Conservation (phyloP, 2,797 vertebrate genomes). For the Manis javanica region DNA sequence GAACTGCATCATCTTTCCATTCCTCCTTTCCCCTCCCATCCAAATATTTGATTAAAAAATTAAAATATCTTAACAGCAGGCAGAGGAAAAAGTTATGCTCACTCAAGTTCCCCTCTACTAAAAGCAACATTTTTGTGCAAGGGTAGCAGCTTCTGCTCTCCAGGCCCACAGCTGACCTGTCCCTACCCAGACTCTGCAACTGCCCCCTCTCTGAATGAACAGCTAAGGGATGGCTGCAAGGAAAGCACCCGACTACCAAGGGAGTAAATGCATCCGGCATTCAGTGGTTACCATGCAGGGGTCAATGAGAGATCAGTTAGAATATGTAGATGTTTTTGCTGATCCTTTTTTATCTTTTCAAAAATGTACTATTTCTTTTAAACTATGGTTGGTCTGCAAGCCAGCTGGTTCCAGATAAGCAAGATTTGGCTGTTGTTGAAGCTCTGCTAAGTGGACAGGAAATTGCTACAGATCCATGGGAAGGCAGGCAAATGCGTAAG, state of each 20-base stretch:
- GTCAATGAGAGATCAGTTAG: background rate
- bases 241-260: background rate
- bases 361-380: background rate
- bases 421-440: background rate
- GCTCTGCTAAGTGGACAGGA: background rate
- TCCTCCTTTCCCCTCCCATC: background rate
- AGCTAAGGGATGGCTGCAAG: background rate
- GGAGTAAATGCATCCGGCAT: background rate
- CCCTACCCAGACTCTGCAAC: background rate
- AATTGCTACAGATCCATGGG: background rate
- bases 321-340: background rate
- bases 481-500: background rate
- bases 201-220: background rate
- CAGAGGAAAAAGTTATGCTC: background rate
- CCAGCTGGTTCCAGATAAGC: background rate
- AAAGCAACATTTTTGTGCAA: slow-evolving; percentile 4
- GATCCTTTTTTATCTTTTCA: background rate
- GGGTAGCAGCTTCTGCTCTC: background rate
- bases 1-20: background rate
- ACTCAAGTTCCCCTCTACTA: background rate
- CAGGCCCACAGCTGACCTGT: background rate
- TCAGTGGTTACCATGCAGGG: background rate
- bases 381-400: background rate
- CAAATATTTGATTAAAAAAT: background rate
- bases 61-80: background rate